Conservation (phyloP, 2,888 invertebrate species). For the Melangyna quadrimaculata region DNA sequence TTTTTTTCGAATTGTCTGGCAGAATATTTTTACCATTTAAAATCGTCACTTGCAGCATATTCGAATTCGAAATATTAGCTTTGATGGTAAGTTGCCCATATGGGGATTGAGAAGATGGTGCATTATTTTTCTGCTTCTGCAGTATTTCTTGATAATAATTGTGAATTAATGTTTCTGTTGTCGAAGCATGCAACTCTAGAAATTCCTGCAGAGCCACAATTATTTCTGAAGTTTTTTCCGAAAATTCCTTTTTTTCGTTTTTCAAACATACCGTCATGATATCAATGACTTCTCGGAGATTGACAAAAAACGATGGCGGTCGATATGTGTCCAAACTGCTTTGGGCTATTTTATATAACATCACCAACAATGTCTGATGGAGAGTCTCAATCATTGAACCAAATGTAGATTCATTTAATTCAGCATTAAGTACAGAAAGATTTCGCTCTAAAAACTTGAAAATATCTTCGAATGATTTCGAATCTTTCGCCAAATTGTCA, state of each 20-base stretch:
- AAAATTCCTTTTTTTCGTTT: slow-evolving; percentile 81
- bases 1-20: slow-evolving; percentile 93
- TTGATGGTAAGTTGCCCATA: slow-evolving; percentile 91
- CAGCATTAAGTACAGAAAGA: slow-evolving; percentile 90
- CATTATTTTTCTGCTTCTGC: slow-evolving; percentile 85
- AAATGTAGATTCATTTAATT: slow-evolving; percentile 94
- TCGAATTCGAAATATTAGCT: slow-evolving; percentile 86
- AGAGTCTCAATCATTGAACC: slow-evolving; percentile 91
- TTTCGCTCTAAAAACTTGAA: slow-evolving; percentile 96
- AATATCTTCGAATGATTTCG: slow-evolving; percentile 91
- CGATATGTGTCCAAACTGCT: slow-evolving; percentile 94
- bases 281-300: slow-evolving; percentile 92
- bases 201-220: slow-evolving; percentile 86
- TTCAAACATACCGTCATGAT: slow-evolving; percentile 95
- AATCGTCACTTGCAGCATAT: slow-evolving; percentile 85
- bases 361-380: slow-evolving; percentile 92
- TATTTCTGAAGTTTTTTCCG: slow-evolving; percentile 82
- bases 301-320: slow-evolving; percentile 93
- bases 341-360: slow-evolving; percentile 89
- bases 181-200: slow-evolving; percentile 90
- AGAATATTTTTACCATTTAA: slow-evolving; percentile 93
- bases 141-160: slow-evolving; percentile 87
- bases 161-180: slow-evolving; percentile 93
- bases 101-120: slow-evolving; percentile 84
- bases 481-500: slow-evolving; percentile 89